Conservation (phyloP, 1,140 invertebrate genomes). For the Drosophila parvula region DNA sequence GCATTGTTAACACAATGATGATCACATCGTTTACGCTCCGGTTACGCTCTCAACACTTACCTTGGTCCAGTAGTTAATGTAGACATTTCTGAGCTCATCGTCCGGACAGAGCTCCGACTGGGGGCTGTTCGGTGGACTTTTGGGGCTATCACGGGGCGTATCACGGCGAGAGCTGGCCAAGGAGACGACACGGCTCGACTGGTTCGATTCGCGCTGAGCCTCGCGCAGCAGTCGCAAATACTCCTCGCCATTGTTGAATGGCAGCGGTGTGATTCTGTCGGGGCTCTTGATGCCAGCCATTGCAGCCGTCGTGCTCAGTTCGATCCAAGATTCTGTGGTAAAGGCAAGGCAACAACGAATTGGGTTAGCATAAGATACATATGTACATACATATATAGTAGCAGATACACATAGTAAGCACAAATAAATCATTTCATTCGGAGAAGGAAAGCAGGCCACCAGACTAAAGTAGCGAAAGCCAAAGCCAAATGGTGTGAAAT, state of each 20-base stretch:
- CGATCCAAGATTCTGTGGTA: slow-evolving; percentile 94
- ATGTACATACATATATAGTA: neutral
- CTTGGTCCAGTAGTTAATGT: slow-evolving; percentile 91
- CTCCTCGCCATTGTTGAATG: slow-evolving; percentile 88
- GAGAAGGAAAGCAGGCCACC: slow-evolving; percentile 9
- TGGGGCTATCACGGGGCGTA: slow-evolving; percentile 88
- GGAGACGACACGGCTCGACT: slow-evolving; percentile 92
- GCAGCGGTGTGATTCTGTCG: slow-evolving; percentile 88
- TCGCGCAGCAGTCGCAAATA: slow-evolving; percentile 93
- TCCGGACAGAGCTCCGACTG: slow-evolving; percentile 89
- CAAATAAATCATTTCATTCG: slow-evolving; percentile 20
- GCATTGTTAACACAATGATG: slow-evolving; percentile 18
- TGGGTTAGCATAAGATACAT: slow-evolving; percentile 9
- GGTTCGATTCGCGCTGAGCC: slow-evolving; percentile 93
- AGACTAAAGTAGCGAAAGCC: slow-evolving; percentile 8
- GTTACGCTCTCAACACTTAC: slow-evolving; percentile 74
- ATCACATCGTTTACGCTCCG: slow-evolving; percentile 17
- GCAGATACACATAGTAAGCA: slow-evolving; percentile 3
- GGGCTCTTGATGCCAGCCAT: slow-evolving; percentile 86
- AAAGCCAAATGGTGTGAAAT: slow-evolving; percentile 38
- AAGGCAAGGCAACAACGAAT: slow-evolving; percentile 44
- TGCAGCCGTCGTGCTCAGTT: slow-evolving; percentile 87
- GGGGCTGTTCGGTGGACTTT: slow-evolving; percentile 95
- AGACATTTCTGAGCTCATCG: slow-evolving; percentile 91
- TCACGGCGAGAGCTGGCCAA: slow-evolving; percentile 91